A percentile compares a stretch with the other conserved stretches of the same genome.
These are phyloP conservation scores for Mareca strepera DNA, from an alignment of 2,797 vertebrate genomes.

Conservation along the genomic window DNA sequence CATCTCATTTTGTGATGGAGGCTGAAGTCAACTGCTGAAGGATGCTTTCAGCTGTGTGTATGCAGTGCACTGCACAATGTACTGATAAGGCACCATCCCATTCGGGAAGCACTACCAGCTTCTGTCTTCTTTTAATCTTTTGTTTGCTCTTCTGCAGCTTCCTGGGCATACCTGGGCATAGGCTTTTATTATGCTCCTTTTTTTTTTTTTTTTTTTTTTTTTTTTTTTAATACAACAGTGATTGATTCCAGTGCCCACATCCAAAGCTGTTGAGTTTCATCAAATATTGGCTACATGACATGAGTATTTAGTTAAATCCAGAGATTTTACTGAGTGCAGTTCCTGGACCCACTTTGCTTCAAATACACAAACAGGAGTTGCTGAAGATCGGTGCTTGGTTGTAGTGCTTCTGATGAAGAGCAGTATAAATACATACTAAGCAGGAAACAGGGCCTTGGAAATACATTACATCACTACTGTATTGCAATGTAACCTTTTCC, in stretches of 20 bases:
- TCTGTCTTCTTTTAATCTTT: background rate
- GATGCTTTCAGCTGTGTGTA: background rate
- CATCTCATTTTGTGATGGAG: background rate
- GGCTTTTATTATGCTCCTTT: background rate
- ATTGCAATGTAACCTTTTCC: background rate
- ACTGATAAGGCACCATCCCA: background rate
- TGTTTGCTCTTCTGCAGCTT: background rate
- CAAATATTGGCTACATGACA: background rate
- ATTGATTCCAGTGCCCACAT: background rate
- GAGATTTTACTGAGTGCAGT: background rate
- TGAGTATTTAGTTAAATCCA: background rate
- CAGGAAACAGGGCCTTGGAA: background rate
- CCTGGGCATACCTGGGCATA: background rate
- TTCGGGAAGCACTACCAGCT: background rate
- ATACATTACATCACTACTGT: background rate
- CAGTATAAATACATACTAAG: background rate
- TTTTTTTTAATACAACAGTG: fast-evolving
- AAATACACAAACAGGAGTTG: background rate
- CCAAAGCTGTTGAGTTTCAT: background rate
- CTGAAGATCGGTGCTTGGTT: background rate
- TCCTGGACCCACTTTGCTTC: background rate
- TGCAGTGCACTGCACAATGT: background rate
- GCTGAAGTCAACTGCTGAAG: background rate
- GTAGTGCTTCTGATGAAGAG: background rate
- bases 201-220: background rate